Base-by-base conservation (phyloP, 2,888 invertebrate genomes). In the Amphipyra tragopoginis region DNA sequence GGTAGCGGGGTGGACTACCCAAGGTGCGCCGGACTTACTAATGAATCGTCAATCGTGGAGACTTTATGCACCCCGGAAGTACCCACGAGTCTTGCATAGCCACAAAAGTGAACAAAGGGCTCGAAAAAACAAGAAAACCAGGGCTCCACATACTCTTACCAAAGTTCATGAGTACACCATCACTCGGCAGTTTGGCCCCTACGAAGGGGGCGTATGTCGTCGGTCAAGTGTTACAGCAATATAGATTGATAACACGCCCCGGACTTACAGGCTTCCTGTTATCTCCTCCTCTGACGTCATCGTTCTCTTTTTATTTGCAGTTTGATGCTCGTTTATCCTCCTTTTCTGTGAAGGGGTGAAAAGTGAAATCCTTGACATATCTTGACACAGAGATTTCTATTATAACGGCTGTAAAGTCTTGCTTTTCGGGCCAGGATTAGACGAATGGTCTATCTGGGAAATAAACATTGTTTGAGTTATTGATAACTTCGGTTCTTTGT, bases 211-310 rank as follows among this genome's bases (percentile, higher is more conserved):
- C 69, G 74, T 69, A 40, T 69, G 74, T 61, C 57, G 42, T 26
- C 73, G 76, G 79, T 68, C 79, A 76, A 76, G 61, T 61, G 65
- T 58, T 75, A 49, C 72, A 47, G 59, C 52, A 52, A 66, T 71
- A 66, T 66, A 75, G 72, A 79, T 76, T 76, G 76, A 79, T 76
- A 76, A 70, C 72, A 63, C 50, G 70, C 70, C 70, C 70, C 75
- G 55, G 72, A 71, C 43, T 75, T 75, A 75, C 56, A 44, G 49
- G 65, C 75, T 75, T 71, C 75, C 65, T 74, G 48, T 64, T 71
- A 71, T 75, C 70, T 71, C 53, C 54, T 40, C 50, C 49, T 69
- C 38, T 63, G 52, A 75, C 64, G 71, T 63, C 52, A 67, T 10
- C 21, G 13, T 6, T 42, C 38, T 70, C 50, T 50, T 38, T 70